phyloP scores from a whole-genome alignment of 2,888 invertebrate genomes.

The Andrena flavipes region DNA sequence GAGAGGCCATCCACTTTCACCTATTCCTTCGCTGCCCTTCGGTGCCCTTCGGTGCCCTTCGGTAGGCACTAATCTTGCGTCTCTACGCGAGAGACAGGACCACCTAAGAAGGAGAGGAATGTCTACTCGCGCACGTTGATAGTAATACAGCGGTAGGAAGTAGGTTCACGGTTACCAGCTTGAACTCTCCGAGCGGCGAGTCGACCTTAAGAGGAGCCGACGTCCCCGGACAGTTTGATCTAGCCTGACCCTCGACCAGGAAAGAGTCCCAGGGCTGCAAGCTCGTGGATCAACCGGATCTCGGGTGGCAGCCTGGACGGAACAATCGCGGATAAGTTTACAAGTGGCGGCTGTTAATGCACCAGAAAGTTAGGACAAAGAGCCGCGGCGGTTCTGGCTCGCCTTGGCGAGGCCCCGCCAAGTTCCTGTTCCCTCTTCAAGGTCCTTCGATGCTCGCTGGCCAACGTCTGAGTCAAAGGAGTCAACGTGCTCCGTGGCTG shows the following conservation, averaged over 20 bases:
- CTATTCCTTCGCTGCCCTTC: too few relatives aligned
- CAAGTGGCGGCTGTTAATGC: slow-evolving; percentile 23
- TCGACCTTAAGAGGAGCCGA: not conserved
- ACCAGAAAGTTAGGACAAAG: slow-evolving; percentile 58
- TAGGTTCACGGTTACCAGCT: not conserved
- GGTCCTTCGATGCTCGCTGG: slow-evolving; percentile 63
- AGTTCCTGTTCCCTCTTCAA: slow-evolving; percentile 80
- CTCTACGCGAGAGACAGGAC: too few relatives aligned
- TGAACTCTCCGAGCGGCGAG: not conserved
- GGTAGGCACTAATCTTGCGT: too few relatives aligned
- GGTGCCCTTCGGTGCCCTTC: too few relatives aligned
- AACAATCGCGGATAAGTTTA: slow-evolving; percentile 13
- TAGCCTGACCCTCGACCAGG: too few relatives aligned
- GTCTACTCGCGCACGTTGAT: too few relatives aligned
- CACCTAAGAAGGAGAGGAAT: too few relatives aligned
- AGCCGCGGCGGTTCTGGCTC: slow-evolving; percentile 68
- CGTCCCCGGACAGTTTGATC: not conserved
- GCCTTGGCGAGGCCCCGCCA: slow-evolving; percentile 72
- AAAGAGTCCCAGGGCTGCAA: not conserved
- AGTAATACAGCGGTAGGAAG: not conserved
- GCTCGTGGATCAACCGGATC: not conserved
- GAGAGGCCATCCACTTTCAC: not conserved
- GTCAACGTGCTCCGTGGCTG: slow-evolving; percentile 69
- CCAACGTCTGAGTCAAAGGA: slow-evolving; percentile 67
- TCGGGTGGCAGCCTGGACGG: not conserved